Evolutionary conservation across 2,113 vertebrate genomes (phyloP).

Genomic region (Oplegnathus fasciatus): DNA sequence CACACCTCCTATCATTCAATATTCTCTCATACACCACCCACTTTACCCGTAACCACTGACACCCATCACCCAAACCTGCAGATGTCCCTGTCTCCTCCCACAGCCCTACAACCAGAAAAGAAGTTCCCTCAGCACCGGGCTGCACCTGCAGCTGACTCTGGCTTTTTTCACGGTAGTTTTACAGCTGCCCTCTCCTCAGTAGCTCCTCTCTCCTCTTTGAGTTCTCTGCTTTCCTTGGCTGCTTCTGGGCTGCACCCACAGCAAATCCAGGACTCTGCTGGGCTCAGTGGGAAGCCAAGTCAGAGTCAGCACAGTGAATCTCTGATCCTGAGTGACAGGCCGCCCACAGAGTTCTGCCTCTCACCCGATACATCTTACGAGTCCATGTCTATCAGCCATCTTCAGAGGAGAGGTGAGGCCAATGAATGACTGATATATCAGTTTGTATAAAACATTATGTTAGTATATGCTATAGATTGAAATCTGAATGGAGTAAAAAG

Average conservation of each 20-base stretch:
- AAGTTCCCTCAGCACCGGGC: conserved; percentile 27
- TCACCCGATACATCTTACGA: conserved; percentile 91
- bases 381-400: conserved; percentile 91
- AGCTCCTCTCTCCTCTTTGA: conserved; percentile 72
- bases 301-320: conserved; percentile 80
- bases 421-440: background rate
- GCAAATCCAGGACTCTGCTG: conserved; percentile 66
- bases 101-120: conserved; percentile 23
- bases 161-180: conserved; percentile 81
- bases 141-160: conserved; percentile 52
- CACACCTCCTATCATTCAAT: conserved; percentile 82
- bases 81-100: conserved; percentile 32
- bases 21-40: conserved; percentile 78
- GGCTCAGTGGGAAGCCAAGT: conserved; percentile 78
- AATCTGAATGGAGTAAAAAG: conserved; percentile 15
- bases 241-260: conserved; percentile 31
- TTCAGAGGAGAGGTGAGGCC: conserved; percentile 92
- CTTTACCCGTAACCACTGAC: conserved; percentile 72
- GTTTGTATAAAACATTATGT: conserved; percentile 5
- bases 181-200: conserved; percentile 80
- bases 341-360: conserved; percentile 91
- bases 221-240: conserved; percentile 55
- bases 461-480: background rate
- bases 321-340: conserved; percentile 90
- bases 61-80: conserved; percentile 62